Evolutionary conservation across 1,140 invertebrate genomes (phyloP).

Genomic region (Ylistrum balloti): DNA sequence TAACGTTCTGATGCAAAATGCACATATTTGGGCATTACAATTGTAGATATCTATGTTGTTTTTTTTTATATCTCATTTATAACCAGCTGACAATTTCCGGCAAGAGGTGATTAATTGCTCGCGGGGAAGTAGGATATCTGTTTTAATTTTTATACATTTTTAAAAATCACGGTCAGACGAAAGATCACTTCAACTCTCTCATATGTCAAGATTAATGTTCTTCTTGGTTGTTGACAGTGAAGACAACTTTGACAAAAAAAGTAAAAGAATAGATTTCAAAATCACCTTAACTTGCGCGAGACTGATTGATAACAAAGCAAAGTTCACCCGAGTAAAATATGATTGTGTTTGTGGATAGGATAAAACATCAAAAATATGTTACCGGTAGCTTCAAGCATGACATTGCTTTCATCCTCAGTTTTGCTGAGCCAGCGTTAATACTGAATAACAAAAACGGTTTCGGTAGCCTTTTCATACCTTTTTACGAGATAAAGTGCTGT

Average conservation of each 20-base stretch:
- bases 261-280: background rate
- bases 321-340: background rate
- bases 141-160: background rate
- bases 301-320: background rate
- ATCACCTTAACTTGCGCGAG: background rate
- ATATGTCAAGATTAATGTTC: background rate
- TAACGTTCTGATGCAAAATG: no score
- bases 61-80: no score
- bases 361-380: background rate
- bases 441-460: background rate
- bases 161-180: background rate
- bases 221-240: background rate
- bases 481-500: background rate
- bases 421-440: background rate
- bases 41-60: no score
- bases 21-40: no score
- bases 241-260: background rate
- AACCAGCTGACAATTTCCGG: background rate
- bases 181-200: background rate
- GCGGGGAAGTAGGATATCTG: background rate
- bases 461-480: constrained; percentile 7
- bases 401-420: background rate
- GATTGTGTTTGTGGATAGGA: background rate
- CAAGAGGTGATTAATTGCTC: background rate
- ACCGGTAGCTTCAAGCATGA: background rate